phyloP scores from a whole-genome alignment of 1,140 invertebrate genomes.

The Saxidomus purpurata region DNA sequence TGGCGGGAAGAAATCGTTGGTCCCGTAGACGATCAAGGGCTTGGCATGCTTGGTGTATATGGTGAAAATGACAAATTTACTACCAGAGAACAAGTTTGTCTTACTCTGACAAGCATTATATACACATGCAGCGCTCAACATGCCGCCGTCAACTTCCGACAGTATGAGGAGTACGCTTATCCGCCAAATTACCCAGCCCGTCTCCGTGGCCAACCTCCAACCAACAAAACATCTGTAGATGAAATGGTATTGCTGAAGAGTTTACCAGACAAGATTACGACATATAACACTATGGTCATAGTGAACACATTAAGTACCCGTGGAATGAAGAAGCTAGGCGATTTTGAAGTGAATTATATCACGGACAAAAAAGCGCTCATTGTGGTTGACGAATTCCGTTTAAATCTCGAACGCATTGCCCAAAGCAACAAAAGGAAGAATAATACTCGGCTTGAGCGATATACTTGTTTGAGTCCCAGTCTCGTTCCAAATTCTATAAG shows the following conservation, averaged over 20 bases:
- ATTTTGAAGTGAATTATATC: slow-evolving; percentile 87
- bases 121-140: no score
- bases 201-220: slow-evolving; percentile 81
- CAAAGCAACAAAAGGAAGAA: not conserved
- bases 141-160: no score
- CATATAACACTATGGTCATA: slow-evolving; percentile 86
- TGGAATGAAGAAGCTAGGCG: slow-evolving; percentile 87
- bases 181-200: slow-evolving; percentile 86
- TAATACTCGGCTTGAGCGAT: not conserved
- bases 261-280: slow-evolving; percentile 65
- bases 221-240: slow-evolving; percentile 80
- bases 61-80: slow-evolving; percentile 75
- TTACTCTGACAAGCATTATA: no score
- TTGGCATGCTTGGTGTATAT: slow-evolving; percentile 67
- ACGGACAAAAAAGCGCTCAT: slow-evolving; percentile 85
- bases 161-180: no score
- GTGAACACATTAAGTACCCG: slow-evolving; percentile 86
- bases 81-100: slow-evolving; percentile 80
- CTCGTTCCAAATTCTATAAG: slow-evolving; percentile 38
- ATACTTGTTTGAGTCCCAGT: not conserved
- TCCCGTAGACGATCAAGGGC: not conserved
- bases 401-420: not conserved
- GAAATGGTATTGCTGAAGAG: not conserved
- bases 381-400: slow-evolving; percentile 84
- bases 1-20: slow-evolving; percentile 18